Evolutionary conservation across 2,797 vertebrate species (phyloP).

Genomic region (Garrulus glandarius): DNA sequence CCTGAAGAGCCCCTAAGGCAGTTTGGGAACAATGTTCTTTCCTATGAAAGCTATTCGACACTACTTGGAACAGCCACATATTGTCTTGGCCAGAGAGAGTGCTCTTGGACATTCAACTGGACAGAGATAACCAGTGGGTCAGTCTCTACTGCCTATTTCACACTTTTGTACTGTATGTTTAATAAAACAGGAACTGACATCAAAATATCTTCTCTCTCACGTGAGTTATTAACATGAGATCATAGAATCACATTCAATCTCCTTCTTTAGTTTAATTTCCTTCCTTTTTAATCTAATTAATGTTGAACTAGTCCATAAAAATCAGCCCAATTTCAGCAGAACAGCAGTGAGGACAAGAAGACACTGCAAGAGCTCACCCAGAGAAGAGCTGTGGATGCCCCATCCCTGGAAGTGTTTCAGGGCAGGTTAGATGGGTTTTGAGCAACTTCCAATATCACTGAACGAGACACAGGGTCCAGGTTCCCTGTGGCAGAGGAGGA

Average conservation of each 20-base stretch:
- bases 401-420: neutral
- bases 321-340: neutral
- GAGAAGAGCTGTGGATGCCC: neutral
- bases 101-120: neutral
- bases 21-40: neutral
- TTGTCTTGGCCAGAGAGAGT: neutral
- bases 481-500: neutral
- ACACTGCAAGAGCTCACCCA: neutral
- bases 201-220: neutral
- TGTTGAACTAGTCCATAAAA: neutral
- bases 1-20: neutral
- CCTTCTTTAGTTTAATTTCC: neutral
- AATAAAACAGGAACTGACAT: neutral
- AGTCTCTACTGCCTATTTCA: neutral
- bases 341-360: neutral
- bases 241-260: neutral
- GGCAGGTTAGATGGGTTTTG: neutral
- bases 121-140: neutral
- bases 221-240: neutral
- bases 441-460: neutral
- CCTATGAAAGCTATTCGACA: neutral
- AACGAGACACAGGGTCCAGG: accelerated
- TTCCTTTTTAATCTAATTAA: neutral
- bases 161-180: neutral
- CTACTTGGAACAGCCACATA: neutral